Evolutionary conservation across 2,113 vertebrate genomes (phyloP), one percentile per base, ranked within the genome.

Genomic region (Coreoperca whiteheadi): DNA sequence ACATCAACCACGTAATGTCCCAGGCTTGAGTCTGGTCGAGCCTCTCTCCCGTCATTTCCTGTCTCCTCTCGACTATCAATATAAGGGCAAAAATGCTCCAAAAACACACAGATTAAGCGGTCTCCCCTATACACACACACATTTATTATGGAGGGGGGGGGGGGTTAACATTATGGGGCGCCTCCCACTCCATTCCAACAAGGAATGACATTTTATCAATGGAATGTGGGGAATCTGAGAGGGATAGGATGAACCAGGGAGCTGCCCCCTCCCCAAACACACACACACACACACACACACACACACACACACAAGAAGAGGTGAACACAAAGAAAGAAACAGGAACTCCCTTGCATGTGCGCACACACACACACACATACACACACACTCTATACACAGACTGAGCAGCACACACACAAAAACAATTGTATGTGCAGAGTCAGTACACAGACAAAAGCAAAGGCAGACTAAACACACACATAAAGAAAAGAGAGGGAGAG

Each of bases 171-270:
- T 67, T 75, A 78, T 81, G n/a, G 74, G 50, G 16, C 4, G 16
- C 59, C 81, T 50, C 81, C 61, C 18, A 56, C 61, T 67, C 4
- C 12, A 20, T 67, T 74, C 75, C 41, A 65, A 57, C 54, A 54
- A 79, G 65, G 77, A 81, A 85, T 93, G 89, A 92, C 91, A 90
- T 91, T 74, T 85, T 89, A 90, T 89, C 91, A 82, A 37, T 77
- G 91, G 93, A 93, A 94, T 94, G 91, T 81, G 65, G 81, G 51
- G 80, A 91, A 92, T 92, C 78, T 88, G 72, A 78, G 82, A 86
- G 56, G 74, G 74, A 86, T 75, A 91, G 86, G 86, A 92, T 88
- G 88, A 84, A 83, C 41, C 54, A 79, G 43, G 59, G 79, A 63
- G 46, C 75, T 60, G 28, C 85, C 81, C 50, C 78, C 84, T 78